Percentiles rank a stretch among this genome's conserved stretches.
Evolutionary conservation across 2,888 invertebrate species (phyloP).

Genomic region (Coleophora flavipennella): DNA sequence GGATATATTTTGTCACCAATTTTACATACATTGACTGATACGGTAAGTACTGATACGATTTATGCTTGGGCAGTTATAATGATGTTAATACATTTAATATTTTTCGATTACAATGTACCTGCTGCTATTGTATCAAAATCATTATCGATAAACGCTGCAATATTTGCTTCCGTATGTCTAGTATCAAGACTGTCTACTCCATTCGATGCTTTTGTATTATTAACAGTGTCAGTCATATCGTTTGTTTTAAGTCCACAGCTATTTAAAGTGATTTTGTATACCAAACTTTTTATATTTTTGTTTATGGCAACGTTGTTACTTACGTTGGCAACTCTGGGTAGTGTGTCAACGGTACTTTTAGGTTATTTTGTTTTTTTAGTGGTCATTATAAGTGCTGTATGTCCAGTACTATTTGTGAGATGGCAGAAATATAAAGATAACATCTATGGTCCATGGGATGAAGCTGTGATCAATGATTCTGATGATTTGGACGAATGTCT

Average conservation of each 20-base stretch:
- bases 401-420: conserved; percentile 81
- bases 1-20: conserved; percentile 93
- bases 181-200: conserved; percentile 91
- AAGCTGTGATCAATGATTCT: conserved; percentile 83
- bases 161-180: conserved; percentile 95
- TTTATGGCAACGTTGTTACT: conserved; percentile 63
- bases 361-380: conserved; percentile 74
- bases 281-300: conserved; percentile 66
- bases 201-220: conserved; percentile 88
- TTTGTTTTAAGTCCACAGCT: conserved; percentile 93
- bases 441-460: conserved; percentile 98
- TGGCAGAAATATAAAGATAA: conserved; percentile 89
- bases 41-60: conserved; percentile 97
- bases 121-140: conserved; percentile 93
- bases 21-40: conserved; percentile 94
- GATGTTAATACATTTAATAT: conserved; percentile 89
- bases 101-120: conserved; percentile 92
- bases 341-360: conserved; percentile 71
- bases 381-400: conserved; percentile 78
- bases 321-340: conserved; percentile 65
- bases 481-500: conserved; percentile 62
- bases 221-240: conserved; percentile 89
- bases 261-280: conserved; percentile 74
- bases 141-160: conserved; percentile 93
- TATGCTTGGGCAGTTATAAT: conserved; percentile 93